These are phyloP conservation scores for Tragelaphus scriptus DNA, from an alignment of 2,113 vertebrate species.

Conservation along the genomic window DNA sequence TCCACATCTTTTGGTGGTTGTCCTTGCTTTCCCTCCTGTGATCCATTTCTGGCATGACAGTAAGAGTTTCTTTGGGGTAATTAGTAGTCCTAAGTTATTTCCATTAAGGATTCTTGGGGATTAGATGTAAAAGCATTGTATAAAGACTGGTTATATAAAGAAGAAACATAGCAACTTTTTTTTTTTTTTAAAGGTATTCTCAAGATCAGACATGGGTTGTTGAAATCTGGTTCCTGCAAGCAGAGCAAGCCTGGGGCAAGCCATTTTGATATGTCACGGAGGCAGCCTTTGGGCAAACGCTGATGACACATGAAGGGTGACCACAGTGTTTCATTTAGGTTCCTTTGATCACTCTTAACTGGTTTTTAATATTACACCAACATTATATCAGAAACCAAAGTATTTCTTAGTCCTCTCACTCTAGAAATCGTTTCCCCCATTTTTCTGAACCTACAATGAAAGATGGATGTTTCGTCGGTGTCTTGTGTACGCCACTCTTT, in stretches of 20 bases:
- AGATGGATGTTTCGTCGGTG: neutral
- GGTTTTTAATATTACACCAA: constrained; percentile 43
- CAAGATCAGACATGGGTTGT: neutral
- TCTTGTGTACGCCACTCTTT: neutral
- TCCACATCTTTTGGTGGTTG: neutral
- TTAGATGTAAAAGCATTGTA: neutral
- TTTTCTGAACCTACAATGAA: neutral
- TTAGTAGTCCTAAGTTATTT: neutral
- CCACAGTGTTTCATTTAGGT: neutral
- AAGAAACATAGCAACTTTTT: neutral
- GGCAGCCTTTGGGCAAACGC: neutral
- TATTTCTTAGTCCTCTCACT: neutral
- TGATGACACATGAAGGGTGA: neutral
- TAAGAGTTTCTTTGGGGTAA: neutral
- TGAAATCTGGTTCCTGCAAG: neutral
- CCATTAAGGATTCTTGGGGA: too few relatives aligned
- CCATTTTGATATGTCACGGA: neutral
- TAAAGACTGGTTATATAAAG: neutral
- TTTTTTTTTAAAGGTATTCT: neutral
- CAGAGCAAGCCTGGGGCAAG: constrained; percentile 24
- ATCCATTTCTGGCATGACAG: neutral
- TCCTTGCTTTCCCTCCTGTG: neutral
- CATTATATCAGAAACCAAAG: constrained; percentile 40
- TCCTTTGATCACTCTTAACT: constrained; percentile 47
- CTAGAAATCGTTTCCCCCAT: neutral